Base-by-base conservation (phyloP, 2,888 invertebrate species). In the Tenodera sinensis region DNA sequence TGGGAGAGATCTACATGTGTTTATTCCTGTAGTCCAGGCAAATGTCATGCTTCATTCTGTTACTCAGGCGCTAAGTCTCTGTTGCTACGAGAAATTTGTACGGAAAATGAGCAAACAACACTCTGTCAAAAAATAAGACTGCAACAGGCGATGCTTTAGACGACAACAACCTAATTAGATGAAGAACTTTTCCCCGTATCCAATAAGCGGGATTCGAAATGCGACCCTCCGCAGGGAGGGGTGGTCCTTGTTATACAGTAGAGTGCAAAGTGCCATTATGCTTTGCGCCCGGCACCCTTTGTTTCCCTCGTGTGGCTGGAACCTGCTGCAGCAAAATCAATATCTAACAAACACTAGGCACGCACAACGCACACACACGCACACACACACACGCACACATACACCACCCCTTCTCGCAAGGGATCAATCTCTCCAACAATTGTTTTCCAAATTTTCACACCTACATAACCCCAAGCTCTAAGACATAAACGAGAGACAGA, bases 181-280 rank as follows among this genome's bases (percentile, higher is more conserved):
- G 54, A 71, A 71, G 54, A 71, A 71, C 54, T 25, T 71, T 71
- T 25, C 20, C 54, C 25, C 54, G 3, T 6, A 15, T 25, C 54
- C 54, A 25, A 71, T 71, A 71, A 71, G 54, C 54, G 54, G 54
- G 54, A 20, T 71, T 71, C 54, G 54, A 71, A 71, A 25, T 71
- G 54, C 54, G 54, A 71, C 54, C 54, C 54, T 71, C 42, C 15
- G 54, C 54, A 71, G 54, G 54, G 54, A 20, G 15, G 54, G 54
- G 54, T 71, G 54, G 47, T 42, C 25, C 34, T 83, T 83, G 87
- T 71, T 34, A 82, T 83, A 71, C 54, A 20, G 47, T 83, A 83
- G 81, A 81, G 86, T 87, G 86, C 86, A 81, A 81, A 87, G 81
- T 83, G 83, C 83, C 83, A 87, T 87, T 87, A 71, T 87, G 87